A percentile compares a stretch with the other conserved stretches of the same genome.
Conservation (phyloP, 2,113 vertebrate genomes). For the Microcebus tavaratra region DNA sequence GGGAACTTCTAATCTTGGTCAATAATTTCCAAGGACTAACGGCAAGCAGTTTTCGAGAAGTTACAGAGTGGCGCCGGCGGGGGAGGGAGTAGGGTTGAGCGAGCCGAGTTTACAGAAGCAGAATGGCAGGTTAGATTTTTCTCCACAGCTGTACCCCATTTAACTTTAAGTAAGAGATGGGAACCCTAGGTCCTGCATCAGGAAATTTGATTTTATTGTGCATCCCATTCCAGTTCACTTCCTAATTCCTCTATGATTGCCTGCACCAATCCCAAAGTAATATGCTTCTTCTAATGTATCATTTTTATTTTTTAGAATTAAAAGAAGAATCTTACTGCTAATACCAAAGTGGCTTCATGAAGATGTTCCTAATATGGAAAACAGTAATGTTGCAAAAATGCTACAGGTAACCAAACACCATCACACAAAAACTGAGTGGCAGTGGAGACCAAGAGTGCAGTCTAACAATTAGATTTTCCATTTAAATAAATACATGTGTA, state of each 20-base stretch:
- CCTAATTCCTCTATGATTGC: not conserved
- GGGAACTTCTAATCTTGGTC: no score
- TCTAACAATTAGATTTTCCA: not conserved
- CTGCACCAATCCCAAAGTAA: not conserved
- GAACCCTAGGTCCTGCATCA: not conserved
- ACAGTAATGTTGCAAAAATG: slow-evolving; percentile 79
- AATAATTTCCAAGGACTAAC: no score
- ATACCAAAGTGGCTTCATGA: slow-evolving; percentile 83
- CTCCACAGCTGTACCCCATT: not conserved
- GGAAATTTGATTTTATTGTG: not conserved
- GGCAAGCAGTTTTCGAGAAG: no score
- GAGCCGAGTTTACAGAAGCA: no score
- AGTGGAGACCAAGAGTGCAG: not conserved
- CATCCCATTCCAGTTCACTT: not conserved
- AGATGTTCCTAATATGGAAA: slow-evolving; percentile 83
- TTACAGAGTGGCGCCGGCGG: no score
- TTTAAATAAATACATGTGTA: not conserved
- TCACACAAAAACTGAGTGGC: not conserved
- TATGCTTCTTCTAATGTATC: not conserved
- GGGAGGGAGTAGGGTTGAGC: no score
- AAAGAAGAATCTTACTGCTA: slow-evolving; percentile 51
- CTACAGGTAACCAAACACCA: slow-evolving; percentile 83
- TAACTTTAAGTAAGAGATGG: not conserved
- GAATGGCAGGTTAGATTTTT: no score
- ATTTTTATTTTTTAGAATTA: slow-evolving; percentile 76